phyloP scores from a whole-genome alignment of 2,797 vertebrate genomes.

The Myotis findleyi region DNA sequence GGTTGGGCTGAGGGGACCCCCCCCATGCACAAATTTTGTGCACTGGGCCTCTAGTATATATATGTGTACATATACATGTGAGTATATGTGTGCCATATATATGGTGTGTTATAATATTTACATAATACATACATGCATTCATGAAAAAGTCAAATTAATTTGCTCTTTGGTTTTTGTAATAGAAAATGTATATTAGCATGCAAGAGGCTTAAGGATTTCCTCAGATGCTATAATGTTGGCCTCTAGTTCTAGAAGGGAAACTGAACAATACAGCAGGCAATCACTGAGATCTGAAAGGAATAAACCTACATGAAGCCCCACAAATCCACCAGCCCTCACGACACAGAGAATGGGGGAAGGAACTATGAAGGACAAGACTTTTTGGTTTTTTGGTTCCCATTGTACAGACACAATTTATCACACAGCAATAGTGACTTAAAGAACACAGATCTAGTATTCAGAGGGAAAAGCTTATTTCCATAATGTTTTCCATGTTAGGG shows the following conservation, averaged over 20 bases:
- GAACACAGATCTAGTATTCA: neutral
- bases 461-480: neutral
- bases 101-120: neutral
- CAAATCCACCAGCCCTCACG: neutral
- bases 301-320: neutral
- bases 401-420: neutral
- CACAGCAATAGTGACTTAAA: neutral
- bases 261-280: neutral
- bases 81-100: neutral
- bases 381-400: neutral
- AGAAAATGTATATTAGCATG: neutral
- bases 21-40: too few species aligned
- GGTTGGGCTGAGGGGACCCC: too few species aligned
- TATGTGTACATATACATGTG: too few species aligned
- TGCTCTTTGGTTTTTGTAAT: neutral
- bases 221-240: neutral
- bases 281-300: neutral
- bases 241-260: neutral
- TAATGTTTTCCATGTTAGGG: rapidly evolving
- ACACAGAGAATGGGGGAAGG: neutral
- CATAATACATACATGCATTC: neutral
- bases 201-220: neutral
- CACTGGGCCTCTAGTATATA: too few species aligned
- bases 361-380: neutral
- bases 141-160: neutral